Base-by-base conservation (phyloP, 2,113 vertebrate genomes). In the Ceuthmochares aereus region DNA sequence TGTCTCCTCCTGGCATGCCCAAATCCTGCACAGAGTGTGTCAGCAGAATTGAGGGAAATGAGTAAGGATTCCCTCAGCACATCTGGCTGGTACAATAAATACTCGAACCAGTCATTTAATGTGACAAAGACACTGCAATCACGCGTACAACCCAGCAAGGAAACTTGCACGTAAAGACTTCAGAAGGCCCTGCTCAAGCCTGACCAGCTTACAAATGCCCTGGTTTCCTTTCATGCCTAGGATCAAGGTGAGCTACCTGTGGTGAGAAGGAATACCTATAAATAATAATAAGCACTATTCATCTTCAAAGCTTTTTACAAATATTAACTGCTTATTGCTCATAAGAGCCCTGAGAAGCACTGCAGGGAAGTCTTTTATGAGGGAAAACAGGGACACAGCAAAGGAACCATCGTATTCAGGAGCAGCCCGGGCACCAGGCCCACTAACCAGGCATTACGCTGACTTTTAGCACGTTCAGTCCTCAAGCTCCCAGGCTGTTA, bases 281-380 rank as follows among this genome's bases (percentile, higher is more conserved):
- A 87, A 91, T 88, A 94, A 83, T 91, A 96, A 96, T 96, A 95
- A 96, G 63, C 70, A 73, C 70, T 32, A 76, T 17, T 74, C 89
- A 93, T 51, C 92, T 95, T 93, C 94, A 91, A 96, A 96, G 94
- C 66, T 66, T 76, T 85, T 93, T 43, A 93, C 67, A 89, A 72
- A 80, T 69, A 93, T 63, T 45, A 93, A 64, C 59, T 64, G 63
- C 74, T 91, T 62, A 6, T 40, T 82, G 68, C 73, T 84, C 43
- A 27, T n/a, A 34, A 80, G 30, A 91, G 70, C 87, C 52, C 83
- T 67, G 74, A 89, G 72, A 92, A 89, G 49, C 56, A 40, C 87
- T 64, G 87, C 78, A 93, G 90, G 91, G 92, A 70, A 75, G 81
- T 30, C 29, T 77, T 96, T 89, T 79, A 92, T 62, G 80, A 90